Base-by-base conservation (phyloP, 1,140 invertebrate genomes). In the Pteromalus puparum region DNA sequence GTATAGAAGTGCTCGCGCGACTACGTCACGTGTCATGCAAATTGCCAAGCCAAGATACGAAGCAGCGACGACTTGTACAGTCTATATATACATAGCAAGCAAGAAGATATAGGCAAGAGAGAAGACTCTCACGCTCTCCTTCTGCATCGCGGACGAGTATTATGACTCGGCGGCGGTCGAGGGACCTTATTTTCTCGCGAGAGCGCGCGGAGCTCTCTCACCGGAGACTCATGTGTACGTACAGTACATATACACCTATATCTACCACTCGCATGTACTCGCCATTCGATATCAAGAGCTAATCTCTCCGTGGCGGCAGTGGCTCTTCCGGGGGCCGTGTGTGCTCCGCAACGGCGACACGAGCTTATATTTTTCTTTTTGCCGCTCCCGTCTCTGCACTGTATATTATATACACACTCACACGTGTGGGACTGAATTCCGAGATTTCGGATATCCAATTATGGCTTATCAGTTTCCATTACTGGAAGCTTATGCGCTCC, bases 381-480 rank as follows among this genome's bases (percentile, higher is more conserved):
- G 65, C 65, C 65, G 65, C 65, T 68, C 10, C 21, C 65, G 48
- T 18, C 0, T 53, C 9, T 18, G 18, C 48, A 34, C 30, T 5
- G 3, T 18, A n/a, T n/a, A n/a, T n/a, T n/a, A n/a, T n/a, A n/a
- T n/a, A n/a, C n/a, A n/a, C n/a, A n/a, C n/a, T n/a, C n/a, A n/a
- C n/a, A n/a, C n/a, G 48, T 53, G 12, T 53, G 4, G 13, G 48
- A 15, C 21, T n/a, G 65, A 84, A 89, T 87, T 88, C 82, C 83
- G 87, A 84, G 87, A 87, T 88, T 86, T 87, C 87, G 87, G 86
- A 89, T 90, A 88, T 89, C 86, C 85, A 78, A 86, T 89, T 76
- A 83, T 72, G 67, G 82, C 67, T 30, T 70, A 70, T 70, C 67
- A 30, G 67, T 30, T 28, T 26, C 67, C 26, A 70, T 70, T 70